Evolutionary conservation across 2,888 invertebrate genomes (phyloP).

Genomic region (Caenorhabditis imperialis): DNA sequence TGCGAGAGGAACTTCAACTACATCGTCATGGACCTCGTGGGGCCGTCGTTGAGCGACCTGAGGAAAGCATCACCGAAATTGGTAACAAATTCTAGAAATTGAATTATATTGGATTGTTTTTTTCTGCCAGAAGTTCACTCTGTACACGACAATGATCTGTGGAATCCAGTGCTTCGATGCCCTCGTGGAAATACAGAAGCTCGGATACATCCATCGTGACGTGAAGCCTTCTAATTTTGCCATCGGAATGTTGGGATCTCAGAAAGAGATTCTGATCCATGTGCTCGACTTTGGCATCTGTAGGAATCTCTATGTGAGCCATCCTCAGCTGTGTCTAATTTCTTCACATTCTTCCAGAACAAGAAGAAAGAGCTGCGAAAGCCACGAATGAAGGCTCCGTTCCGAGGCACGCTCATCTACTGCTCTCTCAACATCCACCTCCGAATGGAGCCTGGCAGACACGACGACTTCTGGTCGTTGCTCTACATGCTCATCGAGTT

Average conservation of each 20-base stretch:
- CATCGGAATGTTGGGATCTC: constrained; percentile 34
- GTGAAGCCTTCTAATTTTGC: constrained; percentile 55
- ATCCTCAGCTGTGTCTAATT: too few relatives aligned
- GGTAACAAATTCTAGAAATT: too few relatives aligned
- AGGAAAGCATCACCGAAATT: constrained; percentile 22
- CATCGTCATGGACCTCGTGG: constrained; percentile 52
- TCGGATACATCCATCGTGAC: constrained; percentile 51
- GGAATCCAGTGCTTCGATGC: constrained; percentile 45
- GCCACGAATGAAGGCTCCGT: constrained; percentile 43
- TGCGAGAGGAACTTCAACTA: constrained; percentile 45
- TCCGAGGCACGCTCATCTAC: constrained; percentile 36
- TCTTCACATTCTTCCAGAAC: constrained; percentile 9
- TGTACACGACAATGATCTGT: constrained; percentile 43
- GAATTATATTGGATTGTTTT: not conserved
- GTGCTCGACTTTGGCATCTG: constrained; percentile 51
- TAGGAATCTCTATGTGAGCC: constrained; percentile 33
- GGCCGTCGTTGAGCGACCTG: constrained; percentile 42
- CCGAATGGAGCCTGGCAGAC: constrained; percentile 42
- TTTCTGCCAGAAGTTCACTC: constrained; percentile 31
- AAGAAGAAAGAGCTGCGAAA: constrained; percentile 41
- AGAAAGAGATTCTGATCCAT: constrained; percentile 36
- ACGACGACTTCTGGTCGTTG: constrained; percentile 51
- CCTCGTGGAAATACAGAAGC: constrained; percentile 38
- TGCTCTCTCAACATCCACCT: constrained; percentile 49
- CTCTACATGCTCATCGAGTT: constrained; percentile 52